A percentile compares a stretch with the other conserved stretches of the same genome.
These are phyloP conservation scores for Caenorhabditis remanei DNA, from an alignment of 1,140 invertebrate species.

Conservation along the genomic window DNA sequence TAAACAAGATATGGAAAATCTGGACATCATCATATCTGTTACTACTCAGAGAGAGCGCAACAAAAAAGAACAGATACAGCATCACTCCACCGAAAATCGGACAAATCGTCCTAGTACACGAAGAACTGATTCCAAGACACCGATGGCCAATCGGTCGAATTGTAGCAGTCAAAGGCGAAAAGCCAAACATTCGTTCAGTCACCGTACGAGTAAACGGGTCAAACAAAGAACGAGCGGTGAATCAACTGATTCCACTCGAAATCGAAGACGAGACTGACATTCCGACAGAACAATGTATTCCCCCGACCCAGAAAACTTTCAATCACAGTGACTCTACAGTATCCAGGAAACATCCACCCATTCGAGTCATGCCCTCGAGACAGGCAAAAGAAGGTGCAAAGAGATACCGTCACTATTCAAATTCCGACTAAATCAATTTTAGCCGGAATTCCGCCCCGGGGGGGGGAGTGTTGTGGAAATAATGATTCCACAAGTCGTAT, in stretches of 20 bases:
- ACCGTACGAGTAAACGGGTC: not conserved
- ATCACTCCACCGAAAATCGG: not conserved
- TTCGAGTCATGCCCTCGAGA: no score
- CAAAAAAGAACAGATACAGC: not conserved
- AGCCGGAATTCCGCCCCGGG: no score
- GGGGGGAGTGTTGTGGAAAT: no score
- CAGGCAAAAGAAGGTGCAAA: no score
- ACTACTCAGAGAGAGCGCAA: not conserved
- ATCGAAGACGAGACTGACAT: not conserved
- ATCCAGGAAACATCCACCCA: no score
- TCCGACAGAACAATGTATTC: no score
- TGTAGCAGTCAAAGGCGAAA: not conserved
- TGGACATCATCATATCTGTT: not conserved
- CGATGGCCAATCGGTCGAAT: not conserved
- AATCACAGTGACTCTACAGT: no score
- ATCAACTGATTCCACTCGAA: not conserved
- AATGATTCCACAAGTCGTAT: no score
- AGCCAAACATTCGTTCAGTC: not conserved
- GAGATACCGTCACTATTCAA: no score
- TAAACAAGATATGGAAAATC: not conserved
- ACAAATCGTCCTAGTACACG: not conserved
- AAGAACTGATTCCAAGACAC: not conserved
- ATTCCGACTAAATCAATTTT: no score
- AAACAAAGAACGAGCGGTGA: not conserved
- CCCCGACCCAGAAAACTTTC: no score